Evolutionary conservation across 2,888 invertebrate genomes (phyloP), one percentile per base, ranked within the genome.

Genomic region (Limenitis arthemis): DNA sequence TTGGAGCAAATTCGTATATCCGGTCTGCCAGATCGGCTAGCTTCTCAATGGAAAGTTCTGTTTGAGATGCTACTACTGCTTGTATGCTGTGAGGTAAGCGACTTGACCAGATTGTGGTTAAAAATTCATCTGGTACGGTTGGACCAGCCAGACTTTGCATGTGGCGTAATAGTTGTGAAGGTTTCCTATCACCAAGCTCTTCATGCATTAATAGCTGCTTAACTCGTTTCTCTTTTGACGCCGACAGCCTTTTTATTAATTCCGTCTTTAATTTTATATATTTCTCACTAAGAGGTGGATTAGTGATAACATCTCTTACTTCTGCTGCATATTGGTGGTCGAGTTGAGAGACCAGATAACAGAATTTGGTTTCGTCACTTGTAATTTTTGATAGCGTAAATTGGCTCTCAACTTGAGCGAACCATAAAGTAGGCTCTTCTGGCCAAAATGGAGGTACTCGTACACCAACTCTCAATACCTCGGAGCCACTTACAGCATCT

Each of bases 111-210:
- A 20, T 20, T 34, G 34, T 34, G n/a, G 5, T 8, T 34, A 34
- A 9, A 34, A 34, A 34, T 9, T 34, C 34, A 9, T 8, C n/a
- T 9, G 34, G 34, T 1, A 34, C 34, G 34, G 8, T 34, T 8
- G 34, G 8, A 9, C 34, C 34, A 7, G 34, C 34, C 4, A 34
- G 34, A n/a, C n/a, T 9, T 28, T 58, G 49, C 9, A 55, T 38
- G 12, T 55, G 58, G 5, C 53, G 41, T 11, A 53, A 39, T 34
- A 53, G 57, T 12, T 57, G 55, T 5, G 54, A 51, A 1, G 55
- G 57, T 20, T 51, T 49, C 5, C 59, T 41, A 30, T 55, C 55
- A 5, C 55, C 59, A 11, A 56, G 37, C 34, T 53, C 57, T 32
- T 55, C 53, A 31, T 51, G 51, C 29, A 44, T 50, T 6, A 54